phyloP scores from a whole-genome alignment of 2,113 vertebrate genomes.

The Halcyon senegalensis region DNA sequence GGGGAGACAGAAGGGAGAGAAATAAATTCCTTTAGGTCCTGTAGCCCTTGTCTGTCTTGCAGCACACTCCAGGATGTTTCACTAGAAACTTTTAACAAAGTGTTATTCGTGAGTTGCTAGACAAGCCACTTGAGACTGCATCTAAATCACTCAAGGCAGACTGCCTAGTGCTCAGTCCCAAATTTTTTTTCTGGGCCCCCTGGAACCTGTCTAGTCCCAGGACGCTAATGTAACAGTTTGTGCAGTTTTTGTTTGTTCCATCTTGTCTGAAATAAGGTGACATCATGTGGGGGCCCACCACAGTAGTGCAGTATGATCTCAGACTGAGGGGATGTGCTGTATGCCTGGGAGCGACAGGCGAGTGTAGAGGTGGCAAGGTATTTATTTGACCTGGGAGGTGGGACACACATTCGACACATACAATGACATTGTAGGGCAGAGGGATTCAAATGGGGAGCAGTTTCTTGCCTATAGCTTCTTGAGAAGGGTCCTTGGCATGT shows the following conservation, averaged over 20 bases:
- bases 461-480: background rate
- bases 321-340: accelerated
- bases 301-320: accelerated
- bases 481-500: background rate
- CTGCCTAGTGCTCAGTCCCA: background rate
- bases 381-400: background rate
- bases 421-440: accelerated
- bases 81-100: background rate
- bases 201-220: background rate
- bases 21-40: background rate
- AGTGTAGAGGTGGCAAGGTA: too few species aligned
- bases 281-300: background rate
- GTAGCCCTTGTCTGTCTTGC: background rate
- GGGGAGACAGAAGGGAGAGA: background rate
- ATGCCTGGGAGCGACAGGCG: background rate
- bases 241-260: background rate
- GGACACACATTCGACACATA: too few species aligned
- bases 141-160: background rate
- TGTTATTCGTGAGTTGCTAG: background rate
- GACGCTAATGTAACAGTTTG: background rate
- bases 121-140: background rate
- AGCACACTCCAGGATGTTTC: background rate
- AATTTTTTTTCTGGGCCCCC: background rate
- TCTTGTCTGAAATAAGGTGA: background rate
- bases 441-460: background rate